Conservation (phyloP, 64 coral and sea anemone genomes). For the Anthopleura sola region DNA sequence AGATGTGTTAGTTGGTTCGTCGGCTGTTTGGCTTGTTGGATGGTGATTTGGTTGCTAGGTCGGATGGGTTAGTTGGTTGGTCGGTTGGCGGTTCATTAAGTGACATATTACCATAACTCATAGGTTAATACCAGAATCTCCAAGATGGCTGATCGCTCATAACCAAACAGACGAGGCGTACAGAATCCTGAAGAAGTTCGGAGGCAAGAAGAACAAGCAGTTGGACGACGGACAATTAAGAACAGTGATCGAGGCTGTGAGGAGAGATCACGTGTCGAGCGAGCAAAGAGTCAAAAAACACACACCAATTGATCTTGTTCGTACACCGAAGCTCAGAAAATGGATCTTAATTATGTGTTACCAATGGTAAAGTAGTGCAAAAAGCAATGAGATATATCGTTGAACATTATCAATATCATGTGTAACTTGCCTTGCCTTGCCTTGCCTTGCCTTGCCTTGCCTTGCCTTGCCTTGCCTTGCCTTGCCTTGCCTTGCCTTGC, state of each 20-base stretch:
- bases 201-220: slow-evolving; percentile 7
- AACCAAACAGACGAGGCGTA: slow-evolving; percentile 25
- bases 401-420: too few relatives aligned
- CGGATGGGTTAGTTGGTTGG: too few relatives aligned
- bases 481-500: too few relatives aligned
- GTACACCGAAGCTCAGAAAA: slow-evolving; percentile 33
- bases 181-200: slow-evolving; percentile 19
- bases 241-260: background rate
- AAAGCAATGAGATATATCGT: too few relatives aligned
- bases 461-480: too few relatives aligned
- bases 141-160: slow-evolving; percentile 34
- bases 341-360: slow-evolving; percentile 26
- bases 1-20: too few relatives aligned
- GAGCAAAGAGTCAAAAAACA: slow-evolving; percentile 17
- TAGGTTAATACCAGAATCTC: slow-evolving; percentile 36
- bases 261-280: slow-evolving; percentile 11
- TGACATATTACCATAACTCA: background rate
- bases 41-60: too few relatives aligned
- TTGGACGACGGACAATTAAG: background rate
- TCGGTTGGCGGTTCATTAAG: too few relatives aligned
- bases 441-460: too few relatives aligned
- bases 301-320: slow-evolving; percentile 29
- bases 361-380: slow-evolving; percentile 28
- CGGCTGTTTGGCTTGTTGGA: too few relatives aligned
- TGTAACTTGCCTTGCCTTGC: too few relatives aligned